phyloP scores from a whole-genome alignment of 2,113 vertebrate species.

The Carlito syrichta region DNA sequence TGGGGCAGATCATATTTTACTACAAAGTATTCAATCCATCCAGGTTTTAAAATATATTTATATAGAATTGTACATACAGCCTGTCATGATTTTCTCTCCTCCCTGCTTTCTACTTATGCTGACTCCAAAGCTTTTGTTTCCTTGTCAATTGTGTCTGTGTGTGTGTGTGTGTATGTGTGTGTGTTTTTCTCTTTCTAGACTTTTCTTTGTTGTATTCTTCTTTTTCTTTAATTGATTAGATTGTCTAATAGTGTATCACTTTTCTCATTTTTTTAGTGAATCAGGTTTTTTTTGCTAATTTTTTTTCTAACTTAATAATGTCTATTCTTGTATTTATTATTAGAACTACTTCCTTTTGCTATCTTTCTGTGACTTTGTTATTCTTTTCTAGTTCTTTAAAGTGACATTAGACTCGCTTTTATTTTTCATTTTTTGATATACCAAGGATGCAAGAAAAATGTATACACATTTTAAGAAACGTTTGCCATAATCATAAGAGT shows the following conservation, averaged over 20 bases:
- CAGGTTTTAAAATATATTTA: not conserved
- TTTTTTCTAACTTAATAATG: not conserved
- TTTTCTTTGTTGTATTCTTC: not conserved
- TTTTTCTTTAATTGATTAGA: not conserved
- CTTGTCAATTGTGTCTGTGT: not conserved
- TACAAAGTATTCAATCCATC: not conserved
- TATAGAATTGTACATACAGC: not conserved
- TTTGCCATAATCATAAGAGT: no score
- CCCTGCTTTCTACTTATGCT: not conserved
- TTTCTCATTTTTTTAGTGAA: not conserved
- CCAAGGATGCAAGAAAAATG: no score
- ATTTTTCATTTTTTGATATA: not conserved
- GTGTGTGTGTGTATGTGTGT: no score
- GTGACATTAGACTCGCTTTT: not conserved
- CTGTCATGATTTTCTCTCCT: not conserved
- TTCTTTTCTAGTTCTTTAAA: not conserved
- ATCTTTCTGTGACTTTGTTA: not conserved
- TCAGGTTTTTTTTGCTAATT: not conserved
- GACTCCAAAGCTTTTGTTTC: not conserved
- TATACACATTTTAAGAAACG: no score
- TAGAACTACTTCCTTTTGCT: not conserved
- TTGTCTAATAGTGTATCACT: not conserved
- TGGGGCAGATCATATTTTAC: not conserved
- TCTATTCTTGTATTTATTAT: not conserved
- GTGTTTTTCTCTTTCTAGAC: not conserved